These are phyloP conservation scores for Brachylomia viminalis DNA, from an alignment of 2,888 invertebrate genomes.

Conservation along the genomic window DNA sequence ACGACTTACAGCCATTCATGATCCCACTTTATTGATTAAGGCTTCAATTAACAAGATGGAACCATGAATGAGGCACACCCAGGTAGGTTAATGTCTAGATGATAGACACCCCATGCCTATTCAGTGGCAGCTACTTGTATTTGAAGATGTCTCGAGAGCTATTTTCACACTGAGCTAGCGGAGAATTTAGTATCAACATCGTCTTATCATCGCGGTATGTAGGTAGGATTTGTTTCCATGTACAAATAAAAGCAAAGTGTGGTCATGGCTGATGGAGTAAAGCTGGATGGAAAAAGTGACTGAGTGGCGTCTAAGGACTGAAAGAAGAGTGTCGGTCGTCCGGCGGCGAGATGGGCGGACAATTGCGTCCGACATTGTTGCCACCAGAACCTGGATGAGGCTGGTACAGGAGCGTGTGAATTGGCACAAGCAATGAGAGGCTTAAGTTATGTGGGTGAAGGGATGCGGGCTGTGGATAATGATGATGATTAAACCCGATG, in stretches of 20 bases:
- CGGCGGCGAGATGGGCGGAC: background rate
- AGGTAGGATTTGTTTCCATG: background rate
- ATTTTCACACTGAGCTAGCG: background rate
- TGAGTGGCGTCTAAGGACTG: background rate
- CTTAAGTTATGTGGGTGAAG: too few relatives aligned
- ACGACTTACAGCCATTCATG: background rate
- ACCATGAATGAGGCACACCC: slow-evolving; percentile 18
- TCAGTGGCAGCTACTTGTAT: background rate
- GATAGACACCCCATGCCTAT: background rate
- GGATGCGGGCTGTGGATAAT: too few relatives aligned
- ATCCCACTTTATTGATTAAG: slow-evolving; percentile 27
- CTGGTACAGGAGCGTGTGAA: background rate
- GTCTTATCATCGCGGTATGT: background rate
- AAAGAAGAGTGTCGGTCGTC: background rate
- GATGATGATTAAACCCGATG: too few relatives aligned
- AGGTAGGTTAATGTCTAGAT: background rate
- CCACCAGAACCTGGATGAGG: background rate
- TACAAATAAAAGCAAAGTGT: background rate
- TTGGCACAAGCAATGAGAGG: too few relatives aligned
- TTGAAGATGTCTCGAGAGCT: slow-evolving; percentile 3
- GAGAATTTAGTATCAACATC: background rate
- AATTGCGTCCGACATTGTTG: too few relatives aligned
- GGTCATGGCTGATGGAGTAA: background rate
- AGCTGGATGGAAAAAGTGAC: too few relatives aligned
- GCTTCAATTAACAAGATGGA: slow-evolving; percentile 36